Conservation (phyloP, 2,113 vertebrate genomes). For the Penelope pileata region DNA sequence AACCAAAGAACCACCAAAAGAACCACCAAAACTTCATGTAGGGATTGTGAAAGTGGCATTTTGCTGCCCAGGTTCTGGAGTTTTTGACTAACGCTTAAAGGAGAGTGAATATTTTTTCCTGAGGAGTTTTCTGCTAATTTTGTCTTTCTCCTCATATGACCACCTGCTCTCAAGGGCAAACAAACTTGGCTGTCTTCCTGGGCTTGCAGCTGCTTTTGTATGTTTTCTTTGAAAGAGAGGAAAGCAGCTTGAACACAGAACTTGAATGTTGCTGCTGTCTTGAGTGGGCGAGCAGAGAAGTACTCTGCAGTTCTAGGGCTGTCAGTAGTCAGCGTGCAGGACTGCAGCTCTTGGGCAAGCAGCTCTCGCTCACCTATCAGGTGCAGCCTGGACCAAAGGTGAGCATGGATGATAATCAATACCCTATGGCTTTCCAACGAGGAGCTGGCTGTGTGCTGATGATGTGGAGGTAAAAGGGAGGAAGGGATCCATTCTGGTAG, state of each 20-base stretch:
- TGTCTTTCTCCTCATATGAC: neutral
- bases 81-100: neutral
- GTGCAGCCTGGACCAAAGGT: slow-evolving; percentile 12
- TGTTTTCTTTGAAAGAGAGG: slow-evolving; percentile 62
- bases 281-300: neutral
- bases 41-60: neutral
- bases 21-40: neutral
- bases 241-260: slow-evolving; percentile 19
- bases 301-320: neutral
- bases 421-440: neutral
- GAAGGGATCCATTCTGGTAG: neutral
- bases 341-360: neutral
- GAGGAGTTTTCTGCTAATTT: neutral
- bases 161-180: slow-evolving; percentile 52
- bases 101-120: neutral
- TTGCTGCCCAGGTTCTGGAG: neutral
- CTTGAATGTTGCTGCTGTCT: neutral
- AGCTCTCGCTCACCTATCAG: neutral
- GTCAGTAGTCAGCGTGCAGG: neutral
- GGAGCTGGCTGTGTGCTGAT: neutral
- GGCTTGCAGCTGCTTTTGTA: slow-evolving; percentile 28
- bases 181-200: slow-evolving; percentile 43
- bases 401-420: neutral
- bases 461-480: neutral
- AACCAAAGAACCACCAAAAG: no score